Evolutionary conservation across 2,113 vertebrate species (phyloP).

Genomic region (Monopterus albus): DNA sequence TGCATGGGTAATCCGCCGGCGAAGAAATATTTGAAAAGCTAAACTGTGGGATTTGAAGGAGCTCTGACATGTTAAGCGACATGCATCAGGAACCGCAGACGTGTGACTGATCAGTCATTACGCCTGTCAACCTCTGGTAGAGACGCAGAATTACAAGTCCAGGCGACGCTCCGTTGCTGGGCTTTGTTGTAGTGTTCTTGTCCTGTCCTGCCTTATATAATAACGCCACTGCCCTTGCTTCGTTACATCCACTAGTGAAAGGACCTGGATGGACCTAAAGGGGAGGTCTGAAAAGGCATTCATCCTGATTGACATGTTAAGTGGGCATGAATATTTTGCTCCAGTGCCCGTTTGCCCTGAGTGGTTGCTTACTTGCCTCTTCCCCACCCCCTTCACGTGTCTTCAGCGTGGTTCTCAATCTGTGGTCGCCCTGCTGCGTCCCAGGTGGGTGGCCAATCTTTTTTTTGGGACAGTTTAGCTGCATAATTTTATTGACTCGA

Average conservation of each 20-base stretch:
- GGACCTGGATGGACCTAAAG: constrained; percentile 56
- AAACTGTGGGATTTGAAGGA: neutral
- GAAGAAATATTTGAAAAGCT: neutral
- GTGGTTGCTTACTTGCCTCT: constrained; percentile 78
- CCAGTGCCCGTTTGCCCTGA: constrained; percentile 76
- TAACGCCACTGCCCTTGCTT: constrained; percentile 46
- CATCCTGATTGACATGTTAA: constrained; percentile 97
- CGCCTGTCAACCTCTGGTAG: constrained; percentile 48
- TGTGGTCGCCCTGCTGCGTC: constrained; percentile 28
- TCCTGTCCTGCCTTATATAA: constrained; percentile 57
- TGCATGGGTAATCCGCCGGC: constrained; percentile 42
- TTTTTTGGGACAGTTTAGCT: constrained; percentile 27
- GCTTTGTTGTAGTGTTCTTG: constrained; percentile 40
- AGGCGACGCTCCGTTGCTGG: constrained; percentile 39
- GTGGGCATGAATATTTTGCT: constrained; percentile 85
- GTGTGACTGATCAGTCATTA: constrained; percentile 56
- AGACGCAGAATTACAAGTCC: constrained; percentile 35
- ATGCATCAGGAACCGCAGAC: constrained; percentile 19
- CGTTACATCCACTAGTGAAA: constrained; percentile 40
- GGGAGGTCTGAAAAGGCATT: constrained; percentile 87
- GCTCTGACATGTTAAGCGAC: constrained; percentile 47
- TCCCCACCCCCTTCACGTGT: constrained; percentile 57
- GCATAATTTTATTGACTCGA: constrained; percentile 19
- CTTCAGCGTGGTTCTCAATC: constrained; percentile 41
- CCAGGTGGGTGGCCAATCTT: constrained; percentile 46